Base-by-base conservation (phyloP, 1,140 invertebrate genomes). In the Cardiocondyla obscurior region DNA sequence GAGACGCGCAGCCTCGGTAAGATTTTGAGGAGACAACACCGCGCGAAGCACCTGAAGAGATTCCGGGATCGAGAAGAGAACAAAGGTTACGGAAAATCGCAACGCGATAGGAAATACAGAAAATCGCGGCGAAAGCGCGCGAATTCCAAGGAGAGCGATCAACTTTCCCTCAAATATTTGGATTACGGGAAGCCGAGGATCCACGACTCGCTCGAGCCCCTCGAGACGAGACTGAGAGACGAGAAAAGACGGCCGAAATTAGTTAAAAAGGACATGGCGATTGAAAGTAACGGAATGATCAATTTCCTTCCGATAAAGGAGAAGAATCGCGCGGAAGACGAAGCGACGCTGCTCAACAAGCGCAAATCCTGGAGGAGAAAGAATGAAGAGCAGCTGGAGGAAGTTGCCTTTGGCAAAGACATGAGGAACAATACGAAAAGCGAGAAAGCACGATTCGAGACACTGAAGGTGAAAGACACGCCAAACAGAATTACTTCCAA, bases 321-420 rank as follows among this genome's bases (percentile, higher is more conserved):
- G 6, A 82, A 84, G 22, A 87, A 86, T 53, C 83, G 28, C 25
- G 8, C 84, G 46, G 88, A 90, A 28, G 86, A 90, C 28, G 90
- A 90, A 51, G 69, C 89, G 64, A 55, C 88, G 49, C 19, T 90
- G 62, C 79, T 90, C 5, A 90, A 88, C 53, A 89, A 90, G 58
- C 88, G 88, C 0, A 88, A 90, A 33, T 83, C 86, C 1, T 90
- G 90, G 90, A 86, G 42, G 39, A 84, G 36, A 33, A 49, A 88
- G 36, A 90, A 90, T 62, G 82, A 89, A 19, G 30, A 82, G 19
- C 86, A 89, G 36, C 28, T 90, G 49, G 88, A 90, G 19, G 90
- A 90, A 42, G 86, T 90, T 0, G 90, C 90, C 6, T 90, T 90
- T 44, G 90, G 90, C 19, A 85, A 84, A 33, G 89, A 90, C 44